phyloP scores from a whole-genome alignment of 2,113 vertebrate genomes.

The Atlantisia rogersi region DNA sequence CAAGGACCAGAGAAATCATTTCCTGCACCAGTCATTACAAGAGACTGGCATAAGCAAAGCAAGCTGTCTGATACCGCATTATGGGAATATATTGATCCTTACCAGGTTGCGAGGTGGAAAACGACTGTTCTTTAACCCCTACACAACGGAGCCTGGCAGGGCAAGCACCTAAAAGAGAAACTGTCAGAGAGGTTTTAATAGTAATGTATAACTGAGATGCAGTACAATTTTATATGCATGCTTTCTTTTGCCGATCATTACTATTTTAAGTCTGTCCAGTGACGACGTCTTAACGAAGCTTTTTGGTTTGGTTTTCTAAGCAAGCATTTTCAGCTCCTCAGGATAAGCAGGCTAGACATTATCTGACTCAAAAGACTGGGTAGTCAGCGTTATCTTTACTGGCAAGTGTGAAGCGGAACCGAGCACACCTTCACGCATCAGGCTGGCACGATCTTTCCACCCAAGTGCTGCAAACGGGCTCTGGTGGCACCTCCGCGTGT shows the following conservation, averaged over 20 bases:
- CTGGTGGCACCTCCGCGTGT: conserved; percentile 31
- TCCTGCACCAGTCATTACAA: conserved; percentile 36
- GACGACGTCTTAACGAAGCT: conserved; percentile 76
- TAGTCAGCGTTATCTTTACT: conserved; percentile 50
- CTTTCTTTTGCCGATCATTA: conserved; percentile 77
- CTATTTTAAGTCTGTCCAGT: conserved; percentile 79
- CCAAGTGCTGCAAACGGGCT: conserved; percentile 31
- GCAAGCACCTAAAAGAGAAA: conserved; percentile 99
- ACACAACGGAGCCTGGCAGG: conserved; percentile 91
- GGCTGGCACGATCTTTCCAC: conserved; percentile 44
- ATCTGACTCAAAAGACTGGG: conserved; percentile 47
- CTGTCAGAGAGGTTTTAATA: conserved; percentile 99
- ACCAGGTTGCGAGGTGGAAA: conserved; percentile 94
- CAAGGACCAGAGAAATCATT: conserved; percentile 24
- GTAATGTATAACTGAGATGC: conserved; percentile 87
- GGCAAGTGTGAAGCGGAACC: conserved; percentile 36
- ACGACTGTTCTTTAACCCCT: conserved; percentile 93
- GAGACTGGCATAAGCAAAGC: conserved; percentile 73
- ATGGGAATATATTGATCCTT: conserved; percentile 92
- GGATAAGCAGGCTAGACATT: conserved; percentile 55
- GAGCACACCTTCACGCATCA: conserved; percentile 40
- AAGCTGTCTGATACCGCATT: conserved; percentile 75
- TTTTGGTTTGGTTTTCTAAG: conserved; percentile 68
- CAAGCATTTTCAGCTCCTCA: conserved; percentile 60
- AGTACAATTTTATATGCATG: conserved; percentile 81